Evolutionary conservation across 1,140 invertebrate species (phyloP), one percentile per base, ranked within the genome.

Genomic region (Pseudomyrmex pallidus): DNA sequence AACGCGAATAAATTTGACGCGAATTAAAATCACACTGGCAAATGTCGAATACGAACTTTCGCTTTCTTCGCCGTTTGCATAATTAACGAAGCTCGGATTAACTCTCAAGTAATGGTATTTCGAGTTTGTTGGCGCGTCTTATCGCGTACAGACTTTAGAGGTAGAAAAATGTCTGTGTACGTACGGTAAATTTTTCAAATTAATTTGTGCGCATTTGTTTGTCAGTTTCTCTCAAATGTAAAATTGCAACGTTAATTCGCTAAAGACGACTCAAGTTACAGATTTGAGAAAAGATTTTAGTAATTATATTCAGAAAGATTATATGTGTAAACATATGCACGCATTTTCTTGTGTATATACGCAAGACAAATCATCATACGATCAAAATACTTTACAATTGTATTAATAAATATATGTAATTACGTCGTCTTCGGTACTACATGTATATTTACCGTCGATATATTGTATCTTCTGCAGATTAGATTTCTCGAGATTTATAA

Each of bases 81-180:
- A 70, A 68, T 78, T 78, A 67, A 77, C 50, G n/a, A 67, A 78
- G 54, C 44, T 48, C 1, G 15, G 54, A 59, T 78, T 68, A 59
- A 70, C 13, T 1, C 20, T 8, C 57, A 13, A 54, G 17, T 13
- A 22, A 52, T 3, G 22, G 13, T 17, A n/a, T 35, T 7, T 54
- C 67, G 10, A 2, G 25, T 35, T 15, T 20, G 3, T 61, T 10
- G 9, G 8, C 56, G 56, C 56, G 4, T n/a, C 54, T 59, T 10
- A 15, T 13, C 9, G 17, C 12, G 12, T 52, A 7, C 35, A 35
- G 35, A 35, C 12, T 22, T 15, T 15, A 17, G 17, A 17, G 8
- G 35, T 35, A 59, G 17, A 59, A n/a, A n/a, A 20, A 59, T n/a
- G 17, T 17, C 15, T 20, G 56, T 17, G n/a, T 7, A 35, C 35